Evolutionary conservation across 2,888 invertebrate genomes (phyloP).

Genomic region (Macropis europaea): DNA sequence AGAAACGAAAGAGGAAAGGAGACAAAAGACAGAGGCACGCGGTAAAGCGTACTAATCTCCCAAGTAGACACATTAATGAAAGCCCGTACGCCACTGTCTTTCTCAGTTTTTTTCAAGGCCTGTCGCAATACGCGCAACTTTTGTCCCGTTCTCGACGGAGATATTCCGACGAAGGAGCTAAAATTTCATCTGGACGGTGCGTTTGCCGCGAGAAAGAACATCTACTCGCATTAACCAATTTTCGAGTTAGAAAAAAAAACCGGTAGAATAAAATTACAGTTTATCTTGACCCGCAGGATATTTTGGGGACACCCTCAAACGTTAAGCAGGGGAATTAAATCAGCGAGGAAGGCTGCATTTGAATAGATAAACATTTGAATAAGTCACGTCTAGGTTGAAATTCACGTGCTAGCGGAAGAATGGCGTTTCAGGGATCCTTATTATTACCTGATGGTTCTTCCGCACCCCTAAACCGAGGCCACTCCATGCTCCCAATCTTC

Average conservation of each 20-base stretch:
- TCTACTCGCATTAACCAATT: too few species aligned
- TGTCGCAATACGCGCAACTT: slow-evolving; percentile 28
- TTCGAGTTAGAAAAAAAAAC: too few species aligned
- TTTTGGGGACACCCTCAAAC: neutral
- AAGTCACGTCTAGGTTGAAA: slow-evolving; percentile 51
- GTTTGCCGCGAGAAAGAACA: too few species aligned
- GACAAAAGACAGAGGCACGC: slow-evolving; percentile 58
- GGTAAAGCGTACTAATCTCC: slow-evolving; percentile 73
- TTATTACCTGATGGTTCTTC: slow-evolving; percentile 71
- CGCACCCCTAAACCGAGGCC: slow-evolving; percentile 37
- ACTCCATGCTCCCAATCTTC: slow-evolving; percentile 45
- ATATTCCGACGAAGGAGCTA: slow-evolving; percentile 32
- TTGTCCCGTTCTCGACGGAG: slow-evolving; percentile 35
- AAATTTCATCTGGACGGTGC: neutral
- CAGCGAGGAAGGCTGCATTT: neutral
- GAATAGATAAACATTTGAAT: slow-evolving; percentile 54
- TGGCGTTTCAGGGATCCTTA: slow-evolving; percentile 58
- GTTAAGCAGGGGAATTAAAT: neutral
- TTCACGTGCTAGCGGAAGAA: slow-evolving; percentile 50
- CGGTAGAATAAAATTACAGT: neutral
- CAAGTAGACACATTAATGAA: slow-evolving; percentile 75
- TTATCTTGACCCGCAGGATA: neutral
- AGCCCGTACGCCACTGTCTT: slow-evolving; percentile 65
- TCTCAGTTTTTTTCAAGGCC: slow-evolving; percentile 49
- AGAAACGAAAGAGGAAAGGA: slow-evolving; percentile 52